A percentile compares a stretch with the other conserved stretches of the same genome.
Conservation (phyloP, 1,140 invertebrate genomes). For the Lepeophtheirus salmonis region DNA sequence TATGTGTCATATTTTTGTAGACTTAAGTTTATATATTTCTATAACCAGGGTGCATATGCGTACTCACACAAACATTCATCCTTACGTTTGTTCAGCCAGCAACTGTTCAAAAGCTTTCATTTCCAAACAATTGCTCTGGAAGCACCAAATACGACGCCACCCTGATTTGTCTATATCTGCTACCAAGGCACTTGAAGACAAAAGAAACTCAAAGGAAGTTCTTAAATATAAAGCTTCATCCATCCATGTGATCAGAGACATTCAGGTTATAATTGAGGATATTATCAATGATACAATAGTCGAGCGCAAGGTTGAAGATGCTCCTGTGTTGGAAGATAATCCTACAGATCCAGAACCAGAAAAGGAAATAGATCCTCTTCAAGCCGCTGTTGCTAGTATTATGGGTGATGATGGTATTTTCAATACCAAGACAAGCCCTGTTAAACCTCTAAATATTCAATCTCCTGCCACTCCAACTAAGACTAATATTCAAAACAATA, state of each 20-base stretch:
- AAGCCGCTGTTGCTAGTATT: conserved; percentile 9
- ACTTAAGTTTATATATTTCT: not conserved
- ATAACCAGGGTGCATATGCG: conserved; percentile 8
- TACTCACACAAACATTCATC: not conserved
- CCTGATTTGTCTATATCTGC: not conserved
- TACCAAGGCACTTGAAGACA: not conserved
- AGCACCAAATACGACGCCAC: conserved; percentile 16
- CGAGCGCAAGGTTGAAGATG: not conserved
- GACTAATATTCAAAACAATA: not conserved
- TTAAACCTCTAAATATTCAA: conserved; percentile 8
- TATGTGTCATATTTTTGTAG: not conserved
- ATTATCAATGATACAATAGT: not conserved
- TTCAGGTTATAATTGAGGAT: not conserved
- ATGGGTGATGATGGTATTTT: conserved; percentile 4
- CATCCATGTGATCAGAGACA: not conserved
- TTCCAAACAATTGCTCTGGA: conserved; percentile 12
- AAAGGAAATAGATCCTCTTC: conserved; percentile 3
- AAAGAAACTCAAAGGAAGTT: not conserved
- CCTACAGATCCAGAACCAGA: not conserved
- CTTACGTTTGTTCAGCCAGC: not conserved
- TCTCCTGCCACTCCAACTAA: not conserved
- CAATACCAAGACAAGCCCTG: not conserved
- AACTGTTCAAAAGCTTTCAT: conserved; percentile 8
- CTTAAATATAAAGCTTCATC: not conserved
- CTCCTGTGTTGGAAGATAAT: not conserved